Evolutionary conservation across 1,140 invertebrate genomes (phyloP).

Genomic region (Neuroterus valhalla): DNA sequence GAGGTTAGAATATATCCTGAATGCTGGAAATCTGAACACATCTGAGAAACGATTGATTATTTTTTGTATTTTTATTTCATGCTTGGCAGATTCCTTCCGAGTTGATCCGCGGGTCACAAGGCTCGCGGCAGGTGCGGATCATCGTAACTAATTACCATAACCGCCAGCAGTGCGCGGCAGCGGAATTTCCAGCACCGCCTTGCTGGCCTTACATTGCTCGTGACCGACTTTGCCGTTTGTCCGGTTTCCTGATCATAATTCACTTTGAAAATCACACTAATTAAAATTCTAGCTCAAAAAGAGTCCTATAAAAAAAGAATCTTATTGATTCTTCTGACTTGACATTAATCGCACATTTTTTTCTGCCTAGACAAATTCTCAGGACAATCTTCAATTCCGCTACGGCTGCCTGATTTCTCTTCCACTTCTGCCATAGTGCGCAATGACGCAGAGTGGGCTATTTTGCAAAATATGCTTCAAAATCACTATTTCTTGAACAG

Average conservation of each 20-base stretch:
- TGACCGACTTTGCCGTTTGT: not conserved
- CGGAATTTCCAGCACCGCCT: not conserved
- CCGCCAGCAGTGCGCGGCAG: not conserved
- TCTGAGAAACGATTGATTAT: not conserved
- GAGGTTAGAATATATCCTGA: not conserved
- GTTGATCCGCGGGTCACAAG: slow-evolving; percentile 4
- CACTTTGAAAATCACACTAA: not conserved
- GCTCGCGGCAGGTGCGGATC: slow-evolving; percentile 5
- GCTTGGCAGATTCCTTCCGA: not conserved
- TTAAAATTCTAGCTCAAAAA: not conserved
- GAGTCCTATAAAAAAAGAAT: not conserved
- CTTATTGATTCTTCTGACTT: not conserved
- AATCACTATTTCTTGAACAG: too few relatives aligned
- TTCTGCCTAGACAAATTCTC: too few relatives aligned
- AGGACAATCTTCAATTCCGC: too few relatives aligned
- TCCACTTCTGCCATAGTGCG: too few relatives aligned
- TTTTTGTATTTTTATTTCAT: not conserved
- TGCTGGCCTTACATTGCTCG: not conserved
- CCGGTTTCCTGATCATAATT: not conserved
- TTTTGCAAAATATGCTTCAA: too few relatives aligned
- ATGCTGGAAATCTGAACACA: not conserved
- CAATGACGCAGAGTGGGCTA: too few relatives aligned
- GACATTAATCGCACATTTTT: too few relatives aligned
- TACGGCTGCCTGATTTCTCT: too few relatives aligned
- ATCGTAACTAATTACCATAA: slow-evolving; percentile 10